A percentile compares a stretch with the other conserved stretches of the same genome.
Conservation (phyloP, 2,888 invertebrate genomes). For the Marasmarcha lunaedactyla region DNA sequence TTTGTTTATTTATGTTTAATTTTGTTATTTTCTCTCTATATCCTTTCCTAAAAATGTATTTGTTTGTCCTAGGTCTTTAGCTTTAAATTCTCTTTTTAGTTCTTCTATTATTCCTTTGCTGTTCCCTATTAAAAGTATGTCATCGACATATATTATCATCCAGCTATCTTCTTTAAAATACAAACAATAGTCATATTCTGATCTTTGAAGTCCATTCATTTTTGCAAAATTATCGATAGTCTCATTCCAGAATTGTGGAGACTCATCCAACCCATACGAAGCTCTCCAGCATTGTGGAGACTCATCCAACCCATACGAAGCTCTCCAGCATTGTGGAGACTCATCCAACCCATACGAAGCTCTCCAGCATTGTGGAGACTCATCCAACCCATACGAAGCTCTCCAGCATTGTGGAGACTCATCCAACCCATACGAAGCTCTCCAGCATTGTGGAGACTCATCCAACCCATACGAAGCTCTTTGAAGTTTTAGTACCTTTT, state of each 20-base stretch:
- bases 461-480: slow-evolving; percentile 15
- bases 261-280: slow-evolving; percentile 14
- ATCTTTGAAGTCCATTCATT: slow-evolving; percentile 3
- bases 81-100: slow-evolving; percentile 9
- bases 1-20: slow-evolving; percentile 3
- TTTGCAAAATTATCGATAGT: slow-evolving; percentile 10
- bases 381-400: too few species aligned
- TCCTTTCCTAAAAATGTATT: slow-evolving; percentile 10
- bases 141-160: slow-evolving; percentile 14
- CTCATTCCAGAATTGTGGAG: slow-evolving; percentile 15
- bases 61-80: slow-evolving; percentile 10
- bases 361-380: too few species aligned
- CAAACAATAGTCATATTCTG: slow-evolving; percentile 10
- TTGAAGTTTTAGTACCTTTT: slow-evolving; percentile 9
- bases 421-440: too few species aligned
- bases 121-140: slow-evolving; percentile 7
- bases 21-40: slow-evolving; percentile 6
- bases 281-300: too few species aligned
- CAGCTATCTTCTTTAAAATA: slow-evolving; percentile 9
- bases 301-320: too few species aligned
- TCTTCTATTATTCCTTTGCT: slow-evolving; percentile 5
- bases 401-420: too few species aligned
- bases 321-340: too few species aligned
- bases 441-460: slow-evolving; percentile 15
- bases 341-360: too few species aligned